Evolutionary conservation across 2,888 invertebrate species (phyloP).

Genomic region (Polymixis flavicincta): DNA sequence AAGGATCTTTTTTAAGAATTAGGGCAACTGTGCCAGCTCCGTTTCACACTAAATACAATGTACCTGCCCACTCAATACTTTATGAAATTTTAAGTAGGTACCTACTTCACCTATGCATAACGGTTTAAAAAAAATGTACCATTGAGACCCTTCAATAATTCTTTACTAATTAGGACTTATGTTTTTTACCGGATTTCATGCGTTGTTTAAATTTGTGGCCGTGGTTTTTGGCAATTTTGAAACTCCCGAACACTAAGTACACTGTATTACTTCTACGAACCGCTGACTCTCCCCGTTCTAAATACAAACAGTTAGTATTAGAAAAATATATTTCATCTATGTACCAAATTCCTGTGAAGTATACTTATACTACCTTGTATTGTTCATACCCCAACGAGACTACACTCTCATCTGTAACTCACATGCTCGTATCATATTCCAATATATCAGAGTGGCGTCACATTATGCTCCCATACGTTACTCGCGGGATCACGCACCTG

Average conservation of each 20-base stretch:
- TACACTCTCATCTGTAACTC: slow-evolving; percentile 50
- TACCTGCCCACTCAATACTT: neutral
- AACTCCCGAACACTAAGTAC: neutral
- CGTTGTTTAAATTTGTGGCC: neutral
- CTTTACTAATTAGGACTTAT: neutral
- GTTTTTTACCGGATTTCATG: neutral
- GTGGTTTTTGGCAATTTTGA: neutral
- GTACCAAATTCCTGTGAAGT: too few relatives aligned
- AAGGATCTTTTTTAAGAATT: neutral
- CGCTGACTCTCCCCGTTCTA: neutral
- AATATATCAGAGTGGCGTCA: slow-evolving; percentile 69
- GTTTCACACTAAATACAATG: neutral
- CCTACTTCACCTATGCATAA: neutral
- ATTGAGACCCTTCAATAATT: neutral
- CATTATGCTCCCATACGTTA: slow-evolving; percentile 60
- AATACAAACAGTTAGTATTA: neutral
- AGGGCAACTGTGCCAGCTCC: neutral
- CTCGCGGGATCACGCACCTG: slow-evolving; percentile 64
- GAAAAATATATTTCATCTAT: too few relatives aligned
- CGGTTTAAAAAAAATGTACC: neutral
- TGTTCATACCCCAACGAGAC: slow-evolving; percentile 39
- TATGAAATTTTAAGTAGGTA: too few relatives aligned
- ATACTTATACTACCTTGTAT: slow-evolving; percentile 20
- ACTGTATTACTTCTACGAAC: neutral
- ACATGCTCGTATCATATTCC: slow-evolving; percentile 65